Percentiles rank a stretch among this genome's conserved stretches.
These are phyloP conservation scores for Clupea harengus DNA, from an alignment of 2,113 vertebrate genomes.

Conservation along the genomic window DNA sequence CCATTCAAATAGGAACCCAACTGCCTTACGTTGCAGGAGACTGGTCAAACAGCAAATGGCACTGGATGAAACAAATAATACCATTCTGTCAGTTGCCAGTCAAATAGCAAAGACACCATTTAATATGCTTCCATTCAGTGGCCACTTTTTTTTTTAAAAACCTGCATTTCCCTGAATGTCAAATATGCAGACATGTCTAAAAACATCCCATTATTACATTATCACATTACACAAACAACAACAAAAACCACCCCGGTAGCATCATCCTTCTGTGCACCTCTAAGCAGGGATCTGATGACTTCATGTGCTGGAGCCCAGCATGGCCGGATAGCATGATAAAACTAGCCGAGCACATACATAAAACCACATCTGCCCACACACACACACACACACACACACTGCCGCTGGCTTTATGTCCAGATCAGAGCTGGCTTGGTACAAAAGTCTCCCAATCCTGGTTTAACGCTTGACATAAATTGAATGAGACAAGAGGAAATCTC, in stretches of 20 bases:
- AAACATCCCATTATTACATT: not conserved
- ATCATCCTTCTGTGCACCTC: constrained; percentile 50
- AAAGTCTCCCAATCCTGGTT: constrained; percentile 34
- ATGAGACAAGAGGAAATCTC: constrained; percentile 51
- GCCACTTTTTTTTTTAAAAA: not conserved
- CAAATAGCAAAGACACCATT: not conserved
- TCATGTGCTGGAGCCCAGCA: constrained; percentile 56
- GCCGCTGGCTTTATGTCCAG: constrained; percentile 19
- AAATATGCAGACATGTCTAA: not conserved
- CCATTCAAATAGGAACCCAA: not conserved
- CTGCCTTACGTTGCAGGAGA: not conserved
- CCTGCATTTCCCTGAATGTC: not conserved
- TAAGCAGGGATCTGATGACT: constrained; percentile 60
- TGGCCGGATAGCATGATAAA: constrained; percentile 58
- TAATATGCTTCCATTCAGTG: not conserved
- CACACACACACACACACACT: constrained; percentile 37
- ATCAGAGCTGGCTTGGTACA: constrained; percentile 26
- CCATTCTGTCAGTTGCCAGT: not conserved
- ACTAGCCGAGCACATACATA: constrained; percentile 56
- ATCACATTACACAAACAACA: not conserved
- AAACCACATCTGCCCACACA: constrained; percentile 66
- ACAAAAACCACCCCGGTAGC: not conserved
- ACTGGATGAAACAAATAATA: not conserved
- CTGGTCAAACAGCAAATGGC: not conserved
- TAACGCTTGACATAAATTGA: constrained; percentile 58